Percentiles rank a stretch among this genome's conserved stretches.
Evolutionary conservation across 2,113 vertebrate genomes (phyloP).

Genomic region (Chaetura pelagica): DNA sequence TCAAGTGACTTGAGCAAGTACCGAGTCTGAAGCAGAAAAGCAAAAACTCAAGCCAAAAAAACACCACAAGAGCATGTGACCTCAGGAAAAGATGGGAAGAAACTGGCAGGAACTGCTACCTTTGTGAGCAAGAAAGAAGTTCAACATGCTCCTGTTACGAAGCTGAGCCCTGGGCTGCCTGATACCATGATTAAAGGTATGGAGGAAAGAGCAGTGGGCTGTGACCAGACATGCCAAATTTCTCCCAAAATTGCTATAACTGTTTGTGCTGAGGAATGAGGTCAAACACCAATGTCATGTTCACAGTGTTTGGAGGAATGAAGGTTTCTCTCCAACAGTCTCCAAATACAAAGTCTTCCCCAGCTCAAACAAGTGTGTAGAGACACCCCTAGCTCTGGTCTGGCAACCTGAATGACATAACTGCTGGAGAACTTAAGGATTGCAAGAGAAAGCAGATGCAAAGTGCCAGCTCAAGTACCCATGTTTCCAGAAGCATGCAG

Average conservation of each 20-base stretch:
- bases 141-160: accelerated
- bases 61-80: accelerated
- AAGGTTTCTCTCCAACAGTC: not conserved
- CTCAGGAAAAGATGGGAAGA: not conserved
- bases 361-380: not conserved
- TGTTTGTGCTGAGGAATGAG: not conserved
- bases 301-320: not conserved
- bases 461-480: not conserved
- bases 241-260: not conserved
- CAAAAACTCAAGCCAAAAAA: not conserved
- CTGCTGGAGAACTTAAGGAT: not conserved
- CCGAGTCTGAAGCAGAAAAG: not conserved
- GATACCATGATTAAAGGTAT: not conserved
- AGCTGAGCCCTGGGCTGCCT: not conserved
- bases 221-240: not conserved
- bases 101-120: not conserved
- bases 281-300: not conserved
- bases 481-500: not conserved
- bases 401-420: not conserved
- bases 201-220: not conserved
- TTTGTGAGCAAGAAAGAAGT: not conserved
- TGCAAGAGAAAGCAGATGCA: not conserved
- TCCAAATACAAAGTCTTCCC: not conserved
- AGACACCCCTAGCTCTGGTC: not conserved
- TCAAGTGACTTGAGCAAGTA: not conserved